Percentiles rank a stretch among this genome's conserved stretches.
Conservation (phyloP, 2,888 invertebrate genomes). For the Heliconius erato region DNA sequence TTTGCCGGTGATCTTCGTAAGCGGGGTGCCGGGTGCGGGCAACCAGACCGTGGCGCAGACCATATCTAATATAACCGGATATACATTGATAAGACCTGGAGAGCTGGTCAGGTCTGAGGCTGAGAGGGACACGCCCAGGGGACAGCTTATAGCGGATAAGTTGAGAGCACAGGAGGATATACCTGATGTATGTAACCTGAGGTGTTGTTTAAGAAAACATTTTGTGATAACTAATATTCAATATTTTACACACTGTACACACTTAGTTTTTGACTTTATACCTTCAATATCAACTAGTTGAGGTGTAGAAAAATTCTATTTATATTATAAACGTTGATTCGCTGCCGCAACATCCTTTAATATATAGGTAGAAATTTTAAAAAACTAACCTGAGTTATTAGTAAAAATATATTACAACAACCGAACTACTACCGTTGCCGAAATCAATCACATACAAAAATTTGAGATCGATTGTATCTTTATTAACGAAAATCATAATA, state of each 20-base stretch:
- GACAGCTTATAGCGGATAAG: slow-evolving; percentile 79
- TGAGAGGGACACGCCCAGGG: slow-evolving; percentile 80
- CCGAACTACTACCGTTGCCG: too few species aligned
- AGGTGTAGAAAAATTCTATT: background rate
- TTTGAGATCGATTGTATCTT: too few species aligned
- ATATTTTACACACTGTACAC: too few species aligned
- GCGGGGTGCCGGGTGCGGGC: slow-evolving; percentile 82
- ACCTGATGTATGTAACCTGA: slow-evolving; percentile 67
- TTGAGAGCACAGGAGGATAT: slow-evolving; percentile 75
- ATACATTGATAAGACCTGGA: slow-evolving; percentile 79
- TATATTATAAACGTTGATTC: too few species aligned
- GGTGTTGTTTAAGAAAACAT: background rate
- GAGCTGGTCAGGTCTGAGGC: slow-evolving; percentile 81
- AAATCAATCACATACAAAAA: too few species aligned
- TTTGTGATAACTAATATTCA: background rate
- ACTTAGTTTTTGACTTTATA: background rate
- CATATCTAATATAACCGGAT: slow-evolving; percentile 79
- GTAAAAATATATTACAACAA: too few species aligned
- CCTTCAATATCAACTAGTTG: background rate
- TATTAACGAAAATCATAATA: too few species aligned
- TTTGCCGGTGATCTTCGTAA: slow-evolving; percentile 81
- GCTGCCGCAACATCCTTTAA: too few species aligned
- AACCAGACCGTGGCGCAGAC: slow-evolving; percentile 82
- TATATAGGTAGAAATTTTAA: too few species aligned
- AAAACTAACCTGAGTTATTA: too few species aligned